Evolutionary conservation across 2,113 vertebrate species (phyloP).

Genomic region (Petaurus breviceps): DNA sequence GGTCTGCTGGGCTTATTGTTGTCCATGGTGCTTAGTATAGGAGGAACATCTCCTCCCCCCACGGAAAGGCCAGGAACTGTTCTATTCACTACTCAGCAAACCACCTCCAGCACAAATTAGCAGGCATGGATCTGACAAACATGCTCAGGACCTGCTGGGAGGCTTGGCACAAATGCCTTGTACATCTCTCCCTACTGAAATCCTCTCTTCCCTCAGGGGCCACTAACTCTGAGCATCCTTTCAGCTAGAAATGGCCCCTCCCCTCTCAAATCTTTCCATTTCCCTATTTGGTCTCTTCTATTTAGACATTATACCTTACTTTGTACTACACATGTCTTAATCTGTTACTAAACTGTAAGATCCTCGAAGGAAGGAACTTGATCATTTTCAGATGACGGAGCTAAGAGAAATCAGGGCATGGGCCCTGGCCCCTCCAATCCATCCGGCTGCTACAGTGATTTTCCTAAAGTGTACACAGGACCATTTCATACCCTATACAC

Average conservation of each 20-base stretch:
- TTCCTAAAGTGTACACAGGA: too few relatives aligned
- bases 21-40: neutral
- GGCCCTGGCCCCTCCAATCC: neutral
- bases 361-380: neutral
- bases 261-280: neutral
- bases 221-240: neutral
- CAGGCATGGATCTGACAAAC: neutral
- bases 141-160: neutral
- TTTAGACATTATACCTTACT: neutral
- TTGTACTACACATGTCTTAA: neutral
- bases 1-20: neutral
- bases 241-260: neutral
- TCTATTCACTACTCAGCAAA: too few relatives aligned
- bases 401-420: too few relatives aligned
- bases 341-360: neutral
- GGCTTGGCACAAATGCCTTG: too few relatives aligned
- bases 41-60: neutral
- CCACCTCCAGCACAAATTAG: neutral
- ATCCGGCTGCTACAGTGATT: too few relatives aligned
- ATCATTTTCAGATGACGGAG: neutral
- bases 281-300: neutral
- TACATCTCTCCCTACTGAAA: neutral
- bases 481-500: too few relatives aligned
- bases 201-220: neutral
- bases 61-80: too few relatives aligned